Conservation (phyloP, 2,888 invertebrate species). For the Apodemia hepburni region DNA sequence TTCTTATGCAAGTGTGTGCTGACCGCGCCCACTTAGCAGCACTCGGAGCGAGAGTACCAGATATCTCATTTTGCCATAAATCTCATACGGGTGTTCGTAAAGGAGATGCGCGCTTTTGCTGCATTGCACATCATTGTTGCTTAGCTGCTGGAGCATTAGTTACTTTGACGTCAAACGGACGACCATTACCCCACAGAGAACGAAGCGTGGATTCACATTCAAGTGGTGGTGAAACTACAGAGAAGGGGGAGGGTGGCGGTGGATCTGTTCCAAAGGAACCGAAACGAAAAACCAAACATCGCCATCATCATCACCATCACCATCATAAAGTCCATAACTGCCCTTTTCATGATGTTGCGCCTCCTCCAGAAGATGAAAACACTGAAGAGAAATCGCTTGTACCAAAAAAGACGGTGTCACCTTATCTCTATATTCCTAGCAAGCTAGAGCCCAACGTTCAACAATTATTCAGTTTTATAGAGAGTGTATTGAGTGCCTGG, state of each 20-base stretch:
- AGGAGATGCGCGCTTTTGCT: slow-evolving; percentile 69
- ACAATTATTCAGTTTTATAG: slow-evolving; percentile 90
- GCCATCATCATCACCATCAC: slow-evolving; percentile 62
- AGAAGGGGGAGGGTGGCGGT: slow-evolving; percentile 57
- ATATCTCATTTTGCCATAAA: slow-evolving; percentile 74
- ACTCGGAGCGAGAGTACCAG: slow-evolving; percentile 70
- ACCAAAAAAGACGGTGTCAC: slow-evolving; percentile 72
- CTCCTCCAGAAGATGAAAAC: slow-evolving; percentile 51
- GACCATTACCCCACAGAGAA: slow-evolving; percentile 58
- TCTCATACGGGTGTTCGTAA: slow-evolving; percentile 63
- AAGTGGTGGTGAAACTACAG: slow-evolving; percentile 67
- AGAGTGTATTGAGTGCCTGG: slow-evolving; percentile 89
- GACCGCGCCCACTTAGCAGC: slow-evolving; percentile 81
- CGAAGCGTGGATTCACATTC: slow-evolving; percentile 72
- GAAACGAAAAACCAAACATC: slow-evolving; percentile 60
- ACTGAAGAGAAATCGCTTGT: slow-evolving; percentile 55
- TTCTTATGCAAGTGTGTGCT: slow-evolving; percentile 86
- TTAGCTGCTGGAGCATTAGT: slow-evolving; percentile 64
- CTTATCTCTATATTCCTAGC: slow-evolving; percentile 74
- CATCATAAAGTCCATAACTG: slow-evolving; percentile 70
- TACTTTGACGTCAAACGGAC: slow-evolving; percentile 58
- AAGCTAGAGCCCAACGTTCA: slow-evolving; percentile 88
- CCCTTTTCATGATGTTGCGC: slow-evolving; percentile 65
- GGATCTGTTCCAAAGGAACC: slow-evolving; percentile 45
- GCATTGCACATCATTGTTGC: slow-evolving; percentile 75